These are phyloP conservation scores for Bembecia ichneumoniformis DNA, from an alignment of 2,888 invertebrate genomes.

Conservation along the genomic window DNA sequence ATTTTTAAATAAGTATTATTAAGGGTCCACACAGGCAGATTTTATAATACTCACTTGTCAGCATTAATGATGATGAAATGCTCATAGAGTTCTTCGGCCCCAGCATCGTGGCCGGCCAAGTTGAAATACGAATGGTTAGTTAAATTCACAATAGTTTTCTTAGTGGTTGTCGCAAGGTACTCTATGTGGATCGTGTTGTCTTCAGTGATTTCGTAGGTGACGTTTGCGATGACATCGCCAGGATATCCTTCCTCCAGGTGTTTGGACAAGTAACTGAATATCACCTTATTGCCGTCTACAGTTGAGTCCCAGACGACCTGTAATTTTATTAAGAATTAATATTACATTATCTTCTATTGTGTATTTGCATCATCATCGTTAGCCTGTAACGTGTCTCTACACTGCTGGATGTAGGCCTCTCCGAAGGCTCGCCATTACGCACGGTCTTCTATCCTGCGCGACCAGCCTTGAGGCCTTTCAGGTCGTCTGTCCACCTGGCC, in stretches of 20 bases:
- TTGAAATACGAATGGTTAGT: conserved; percentile 97
- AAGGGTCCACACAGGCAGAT: too few species aligned
- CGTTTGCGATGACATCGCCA: conserved; percentile 81
- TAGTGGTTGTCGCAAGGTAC: conserved; percentile 80
- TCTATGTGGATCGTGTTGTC: conserved; percentile 79
- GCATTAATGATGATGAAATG: conserved; percentile 81
- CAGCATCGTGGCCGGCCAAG: conserved; percentile 84
- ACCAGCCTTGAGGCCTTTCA: too few species aligned
- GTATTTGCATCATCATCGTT: too few species aligned
- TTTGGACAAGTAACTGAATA: conserved; percentile 80
- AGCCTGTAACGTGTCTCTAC: too few species aligned
- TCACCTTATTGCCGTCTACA: conserved; percentile 73
- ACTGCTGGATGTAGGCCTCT: too few species aligned
- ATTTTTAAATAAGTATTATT: too few species aligned
- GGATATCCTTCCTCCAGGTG: conserved; percentile 93
- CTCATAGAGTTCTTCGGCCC: conserved; percentile 76
- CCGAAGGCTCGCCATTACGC: too few species aligned
- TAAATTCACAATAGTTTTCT: conserved; percentile 88
- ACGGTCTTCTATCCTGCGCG: too few species aligned
- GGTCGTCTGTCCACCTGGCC: too few species aligned
- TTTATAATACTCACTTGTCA: conserved; percentile 63
- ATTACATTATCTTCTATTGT: too few species aligned
- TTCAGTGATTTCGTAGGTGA: conserved; percentile 78
- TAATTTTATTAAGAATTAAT: conserved; percentile 7
- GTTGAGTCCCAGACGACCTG: conserved; percentile 77